Evolutionary conservation across 2,113 vertebrate species (phyloP).

Genomic region (Cnemophilus loriae): DNA sequence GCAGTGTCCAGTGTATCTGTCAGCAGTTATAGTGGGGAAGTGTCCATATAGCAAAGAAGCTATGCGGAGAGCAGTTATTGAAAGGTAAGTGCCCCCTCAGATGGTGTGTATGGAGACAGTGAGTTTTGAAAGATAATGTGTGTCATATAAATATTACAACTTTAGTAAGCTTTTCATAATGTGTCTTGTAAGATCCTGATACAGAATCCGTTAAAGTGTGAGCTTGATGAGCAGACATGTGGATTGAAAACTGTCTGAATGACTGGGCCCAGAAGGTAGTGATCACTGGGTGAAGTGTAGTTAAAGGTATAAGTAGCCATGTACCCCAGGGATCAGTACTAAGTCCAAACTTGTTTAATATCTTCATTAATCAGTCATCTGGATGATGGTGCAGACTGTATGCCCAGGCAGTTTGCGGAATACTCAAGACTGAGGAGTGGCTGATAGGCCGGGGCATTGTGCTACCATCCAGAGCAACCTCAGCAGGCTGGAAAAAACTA

Average conservation of each 20-base stretch:
- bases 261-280: background rate
- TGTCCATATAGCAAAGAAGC: constrained; percentile 83
- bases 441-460: background rate
- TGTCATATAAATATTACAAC: background rate
- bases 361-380: background rate
- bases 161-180: background rate
- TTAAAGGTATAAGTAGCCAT: background rate
- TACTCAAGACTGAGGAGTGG: background rate
- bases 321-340: background rate
- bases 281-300: background rate
- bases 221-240: background rate
- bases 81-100: constrained; percentile 67
- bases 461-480: background rate
- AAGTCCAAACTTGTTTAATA: background rate
- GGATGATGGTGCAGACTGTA: background rate
- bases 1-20: constrained; percentile 83
- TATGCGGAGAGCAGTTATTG: constrained; percentile 80
- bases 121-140: accelerated
- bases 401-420: background rate
- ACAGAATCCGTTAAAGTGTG: background rate
- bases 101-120: background rate
- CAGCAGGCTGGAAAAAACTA: background rate
- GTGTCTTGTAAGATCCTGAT: background rate
- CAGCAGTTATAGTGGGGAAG: constrained; percentile 81
- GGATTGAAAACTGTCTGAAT: background rate